Base-by-base conservation (phyloP, 2,888 invertebrate genomes). In the Operophtera brumata region DNA sequence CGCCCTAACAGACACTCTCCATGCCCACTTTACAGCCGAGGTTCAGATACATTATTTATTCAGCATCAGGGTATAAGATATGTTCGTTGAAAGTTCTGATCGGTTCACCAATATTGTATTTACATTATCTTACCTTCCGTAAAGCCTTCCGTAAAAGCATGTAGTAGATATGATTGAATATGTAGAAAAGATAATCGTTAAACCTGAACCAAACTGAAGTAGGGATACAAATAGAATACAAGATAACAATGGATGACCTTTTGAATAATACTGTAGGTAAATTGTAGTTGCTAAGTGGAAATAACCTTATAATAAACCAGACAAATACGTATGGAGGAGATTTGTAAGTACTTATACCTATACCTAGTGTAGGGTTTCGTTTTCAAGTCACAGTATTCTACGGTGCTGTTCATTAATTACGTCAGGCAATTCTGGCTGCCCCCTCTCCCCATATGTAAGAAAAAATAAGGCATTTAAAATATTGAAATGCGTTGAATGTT, bases 1-100 rank as follows among this genome's bases (percentile, higher is more conserved):
- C 28, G 35, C 39, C 37, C 34, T 47, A 46, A 36, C 47, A 12
- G 39, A 26, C 36, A 47, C 26, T 47, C 51, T 25, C 28, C 41
- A 41, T 51, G 47, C 48, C 42, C 35, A 52, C 44, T 56, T 55
- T 46, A 41, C 46, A 50, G 49, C 34, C 28, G 34, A 59, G 48
- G 54, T 47, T 52, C 47, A 44, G 51, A 49, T 45, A 37, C 44
- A 53, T 57, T 49, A 57, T 52, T 57, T 52, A 57, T 57, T 52
- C 57, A 57, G 36, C 30, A 48, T 48, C 12, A 6, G 3, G 30
- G 7, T 8, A 30, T 30, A 45, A 45, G 52, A 48, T 45, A 44
- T 43, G 25, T 51, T 35, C 39, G 50, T 41, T 48, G 48, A 45
- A 50, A 47, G 41, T 53, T 48, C 48, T 37, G 57, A 52, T 57